Evolutionary conservation across 2,888 invertebrate species (phyloP).

Genomic region (Lobophora halterata): DNA sequence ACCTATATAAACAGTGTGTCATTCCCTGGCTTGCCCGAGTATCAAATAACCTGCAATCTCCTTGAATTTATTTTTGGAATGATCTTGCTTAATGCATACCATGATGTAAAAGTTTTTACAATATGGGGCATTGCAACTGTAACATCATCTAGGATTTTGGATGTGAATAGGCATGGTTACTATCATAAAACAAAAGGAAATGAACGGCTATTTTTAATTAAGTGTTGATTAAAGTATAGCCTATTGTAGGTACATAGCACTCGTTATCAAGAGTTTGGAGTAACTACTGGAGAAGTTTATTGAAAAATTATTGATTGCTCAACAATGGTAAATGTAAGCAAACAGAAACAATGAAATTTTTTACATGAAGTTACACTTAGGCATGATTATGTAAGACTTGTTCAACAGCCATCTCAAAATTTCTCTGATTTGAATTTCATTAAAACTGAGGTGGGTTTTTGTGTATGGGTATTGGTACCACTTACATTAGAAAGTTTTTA

Average conservation of each 20-base stretch:
- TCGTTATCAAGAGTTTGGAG: constrained; percentile 57
- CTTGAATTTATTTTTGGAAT: constrained; percentile 28
- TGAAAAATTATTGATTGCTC: constrained; percentile 74
- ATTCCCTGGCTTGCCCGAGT: constrained; percentile 17
- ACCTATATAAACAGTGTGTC: constrained; percentile 5
- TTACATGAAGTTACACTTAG: constrained; percentile 41
- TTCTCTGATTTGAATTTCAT: constrained; percentile 38
- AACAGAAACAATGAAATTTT: constrained; percentile 67
- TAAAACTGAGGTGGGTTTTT: constrained; percentile 17
- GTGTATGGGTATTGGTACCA: constrained; percentile 18
- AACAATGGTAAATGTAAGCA: constrained; percentile 66
- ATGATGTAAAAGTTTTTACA: constrained; percentile 7
- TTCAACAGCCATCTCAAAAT: constrained; percentile 37
- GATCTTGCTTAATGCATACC: constrained; percentile 17
- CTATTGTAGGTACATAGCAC: constrained; percentile 33
- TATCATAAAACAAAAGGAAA: constrained; percentile 45
- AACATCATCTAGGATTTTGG: constrained; percentile 14
- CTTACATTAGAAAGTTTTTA: constrained; percentile 30
- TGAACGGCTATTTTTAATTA: constrained; percentile 59
- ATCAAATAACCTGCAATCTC: constrained; percentile 24
- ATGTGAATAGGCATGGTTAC: constrained; percentile 16
- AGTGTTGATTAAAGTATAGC: constrained; percentile 65
- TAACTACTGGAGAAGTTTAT: constrained; percentile 71
- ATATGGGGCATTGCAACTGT: constrained; percentile 1
- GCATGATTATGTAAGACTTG: constrained; percentile 41